Conservation (phyloP, 2,888 invertebrate genomes). For the Dolichomitus sp. region DNA sequence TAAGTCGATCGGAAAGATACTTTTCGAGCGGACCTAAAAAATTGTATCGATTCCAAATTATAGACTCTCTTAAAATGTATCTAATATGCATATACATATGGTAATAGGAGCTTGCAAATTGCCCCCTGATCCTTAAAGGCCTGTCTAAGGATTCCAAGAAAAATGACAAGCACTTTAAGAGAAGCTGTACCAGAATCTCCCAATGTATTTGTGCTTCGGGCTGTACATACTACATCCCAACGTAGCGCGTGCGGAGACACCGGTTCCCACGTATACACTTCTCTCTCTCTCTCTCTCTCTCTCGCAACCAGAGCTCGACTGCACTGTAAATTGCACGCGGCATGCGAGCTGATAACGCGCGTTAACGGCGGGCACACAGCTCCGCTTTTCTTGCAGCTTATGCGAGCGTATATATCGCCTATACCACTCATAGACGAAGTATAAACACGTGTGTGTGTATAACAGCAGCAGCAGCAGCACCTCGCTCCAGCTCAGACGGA, state of each 20-base stretch:
- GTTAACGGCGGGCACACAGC: conserved; percentile 60
- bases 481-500: conserved; percentile 34
- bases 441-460: conserved; percentile 6
- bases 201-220: conserved; percentile 42
- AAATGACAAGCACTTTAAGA: conserved; percentile 60
- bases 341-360: conserved; percentile 69
- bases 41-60: no score
- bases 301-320: conserved; percentile 29
- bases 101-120: conserved; percentile 42
- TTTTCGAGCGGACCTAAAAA: not conserved
- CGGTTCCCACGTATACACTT: conserved; percentile 67
- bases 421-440: conserved; percentile 17
- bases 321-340: conserved; percentile 65
- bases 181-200: conserved; percentile 39
- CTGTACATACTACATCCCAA: conserved; percentile 30
- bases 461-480: conserved; percentile 15
- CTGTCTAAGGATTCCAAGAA: conserved; percentile 22
- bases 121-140: conserved; percentile 32
- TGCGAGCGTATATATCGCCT: conserved; percentile 35
- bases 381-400: conserved; percentile 59
- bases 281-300: conserved; percentile 27
- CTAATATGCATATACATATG: conserved; percentile 11
- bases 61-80: not conserved
- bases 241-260: conserved; percentile 56
- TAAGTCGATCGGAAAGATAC: not conserved